phyloP scores from a whole-genome alignment of 2,888 invertebrate genomes.

The Caenorhabditis becei region DNA sequence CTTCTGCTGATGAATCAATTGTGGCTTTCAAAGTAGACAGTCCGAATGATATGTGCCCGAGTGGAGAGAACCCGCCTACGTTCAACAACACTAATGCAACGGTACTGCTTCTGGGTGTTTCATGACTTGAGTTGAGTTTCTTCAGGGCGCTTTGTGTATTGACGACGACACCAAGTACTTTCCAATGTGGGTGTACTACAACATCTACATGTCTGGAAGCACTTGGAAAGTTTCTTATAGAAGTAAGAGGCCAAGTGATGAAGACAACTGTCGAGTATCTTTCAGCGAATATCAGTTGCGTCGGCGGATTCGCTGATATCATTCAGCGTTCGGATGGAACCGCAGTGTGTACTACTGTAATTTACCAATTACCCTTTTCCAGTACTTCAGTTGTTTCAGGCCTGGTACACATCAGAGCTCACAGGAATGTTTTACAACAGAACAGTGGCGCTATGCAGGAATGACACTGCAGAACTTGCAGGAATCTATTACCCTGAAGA shows the following conservation, averaged over 20 bases:
- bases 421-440: not conserved
- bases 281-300: constrained; percentile 29
- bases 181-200: constrained; percentile 23
- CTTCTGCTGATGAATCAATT: constrained; percentile 10
- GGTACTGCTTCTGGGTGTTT: not conserved
- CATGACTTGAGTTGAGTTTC: not conserved
- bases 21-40: constrained; percentile 23
- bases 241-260: not conserved
- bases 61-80: constrained; percentile 22
- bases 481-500: constrained; percentile 19
- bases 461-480: not conserved
- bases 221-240: constrained; percentile 21
- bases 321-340: constrained; percentile 18
- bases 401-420: constrained; percentile 1
- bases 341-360: constrained; percentile 2
- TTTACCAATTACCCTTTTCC: too few relatives aligned
- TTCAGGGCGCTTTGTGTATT: constrained; percentile 17
- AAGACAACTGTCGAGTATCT: not conserved
- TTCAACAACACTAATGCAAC: constrained; percentile 26
- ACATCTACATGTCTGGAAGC: constrained; percentile 6
- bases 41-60: constrained; percentile 9
- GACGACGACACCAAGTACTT: constrained; percentile 2
- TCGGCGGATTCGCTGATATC: not conserved
- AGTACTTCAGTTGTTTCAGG: not conserved
- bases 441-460: not conserved